phyloP scores from a whole-genome alignment of 1,140 invertebrate species.

The Palaemon carinicauda region DNA sequence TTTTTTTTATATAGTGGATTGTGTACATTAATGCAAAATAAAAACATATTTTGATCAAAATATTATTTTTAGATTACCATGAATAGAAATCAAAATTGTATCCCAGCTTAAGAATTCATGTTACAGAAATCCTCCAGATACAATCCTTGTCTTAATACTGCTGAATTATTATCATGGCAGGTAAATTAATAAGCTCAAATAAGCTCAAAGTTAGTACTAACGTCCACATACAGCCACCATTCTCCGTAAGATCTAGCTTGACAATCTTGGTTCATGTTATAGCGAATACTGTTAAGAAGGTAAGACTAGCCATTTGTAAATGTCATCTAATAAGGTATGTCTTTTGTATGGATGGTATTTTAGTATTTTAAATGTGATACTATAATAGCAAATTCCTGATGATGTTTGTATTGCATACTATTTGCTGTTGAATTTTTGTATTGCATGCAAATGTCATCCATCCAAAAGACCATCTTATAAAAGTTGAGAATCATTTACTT shows the following conservation, averaged over 20 bases:
- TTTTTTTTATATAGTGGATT: conserved; percentile 36
- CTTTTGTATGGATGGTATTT: not conserved
- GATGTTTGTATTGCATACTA: not conserved
- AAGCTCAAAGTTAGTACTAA: conserved; percentile 49
- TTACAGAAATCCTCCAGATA: conserved; percentile 28
- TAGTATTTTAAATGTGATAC: too few species aligned
- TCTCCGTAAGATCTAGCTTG: conserved; percentile 31
- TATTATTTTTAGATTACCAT: conserved; percentile 41
- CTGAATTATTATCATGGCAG: conserved; percentile 40
- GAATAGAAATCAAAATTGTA: conserved; percentile 40
- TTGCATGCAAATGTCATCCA: too few species aligned
- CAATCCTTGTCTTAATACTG: conserved; percentile 26
- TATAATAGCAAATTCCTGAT: not conserved
- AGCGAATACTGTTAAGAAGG: not conserved
- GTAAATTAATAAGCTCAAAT: conserved; percentile 44
- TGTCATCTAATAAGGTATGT: not conserved
- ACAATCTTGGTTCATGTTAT: conserved; percentile 41
- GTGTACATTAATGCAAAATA: conserved; percentile 30
- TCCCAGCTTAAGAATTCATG: conserved; percentile 30
- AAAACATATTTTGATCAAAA: conserved; percentile 48
- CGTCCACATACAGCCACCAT: conserved; percentile 43
- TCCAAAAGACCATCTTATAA: too few species aligned
- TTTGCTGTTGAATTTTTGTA: too few species aligned
- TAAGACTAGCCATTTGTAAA: not conserved
- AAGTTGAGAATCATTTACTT: too few species aligned